Percentiles rank a stretch among this genome's conserved stretches.
phyloP scores from a whole-genome alignment of 1,140 invertebrate species.

The Drosophila neocordata region DNA sequence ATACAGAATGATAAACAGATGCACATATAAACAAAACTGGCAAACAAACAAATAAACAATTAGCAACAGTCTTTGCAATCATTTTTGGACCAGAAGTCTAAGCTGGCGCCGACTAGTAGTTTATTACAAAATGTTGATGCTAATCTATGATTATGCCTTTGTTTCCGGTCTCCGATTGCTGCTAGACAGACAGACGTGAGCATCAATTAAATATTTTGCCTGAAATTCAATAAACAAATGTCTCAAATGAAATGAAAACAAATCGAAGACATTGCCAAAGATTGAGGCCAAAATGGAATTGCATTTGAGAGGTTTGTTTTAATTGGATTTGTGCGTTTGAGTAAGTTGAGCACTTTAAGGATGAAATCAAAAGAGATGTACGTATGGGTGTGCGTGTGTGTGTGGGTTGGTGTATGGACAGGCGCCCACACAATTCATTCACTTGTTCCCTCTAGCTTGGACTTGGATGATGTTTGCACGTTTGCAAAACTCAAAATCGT shows the following conservation, averaged over 20 bases:
- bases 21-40: constrained; percentile 15
- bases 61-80: constrained; percentile 58
- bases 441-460: not conserved
- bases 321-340: constrained; percentile 56
- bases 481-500: constrained; percentile 46
- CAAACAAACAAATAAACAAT: constrained; percentile 65
- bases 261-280: constrained; percentile 61
- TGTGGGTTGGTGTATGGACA: no score
- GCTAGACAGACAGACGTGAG: constrained; percentile 51
- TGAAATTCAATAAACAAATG: constrained; percentile 51
- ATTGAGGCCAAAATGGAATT: constrained; percentile 52
- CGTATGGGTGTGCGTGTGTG: no score
- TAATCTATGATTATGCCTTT: constrained; percentile 61
- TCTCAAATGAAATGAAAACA: constrained; percentile 66
- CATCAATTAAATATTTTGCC: constrained; percentile 68
- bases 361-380: constrained; percentile 20
- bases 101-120: constrained; percentile 10
- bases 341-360: constrained; percentile 44
- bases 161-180: constrained; percentile 44
- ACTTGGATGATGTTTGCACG: constrained; percentile 41
- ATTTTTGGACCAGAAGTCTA: constrained; percentile 43
- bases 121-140: constrained; percentile 73
- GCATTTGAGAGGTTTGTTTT: constrained; percentile 59
- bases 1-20: not conserved
- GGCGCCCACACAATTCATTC: not conserved